Evolutionary conservation across 2,797 vertebrate species (phyloP).

Genomic region (Chrysocyon brachyurus): DNA sequence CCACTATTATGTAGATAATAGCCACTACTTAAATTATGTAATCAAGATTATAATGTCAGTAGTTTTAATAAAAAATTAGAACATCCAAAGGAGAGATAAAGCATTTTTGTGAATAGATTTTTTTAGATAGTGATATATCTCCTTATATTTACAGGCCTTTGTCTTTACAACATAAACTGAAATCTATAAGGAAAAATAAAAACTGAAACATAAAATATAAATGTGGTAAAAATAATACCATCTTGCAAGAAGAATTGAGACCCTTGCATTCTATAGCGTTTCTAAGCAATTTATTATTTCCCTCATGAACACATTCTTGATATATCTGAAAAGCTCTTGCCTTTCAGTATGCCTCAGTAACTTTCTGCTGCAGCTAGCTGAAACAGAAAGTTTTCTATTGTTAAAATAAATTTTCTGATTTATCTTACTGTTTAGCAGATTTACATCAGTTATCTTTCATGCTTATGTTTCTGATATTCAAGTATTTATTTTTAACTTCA

Average conservation of each 20-base stretch:
- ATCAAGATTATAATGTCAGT: background rate
- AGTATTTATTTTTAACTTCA: background rate
- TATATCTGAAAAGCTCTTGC: background rate
- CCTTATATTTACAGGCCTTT: background rate
- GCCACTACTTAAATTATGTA: background rate
- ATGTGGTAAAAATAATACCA: conserved; percentile 5
- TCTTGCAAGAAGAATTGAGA: background rate
- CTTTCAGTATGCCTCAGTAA: background rate
- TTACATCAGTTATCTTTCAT: background rate
- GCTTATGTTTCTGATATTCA: background rate
- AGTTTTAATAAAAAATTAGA: conserved; percentile 20
- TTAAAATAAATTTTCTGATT: conserved; percentile 16
- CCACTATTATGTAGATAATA: background rate
- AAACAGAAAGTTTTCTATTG: background rate
- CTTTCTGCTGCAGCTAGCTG: background rate
- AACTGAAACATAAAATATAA: background rate
- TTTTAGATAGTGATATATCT: background rate
- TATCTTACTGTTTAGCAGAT: background rate
- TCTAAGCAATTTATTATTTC: conserved; percentile 22
- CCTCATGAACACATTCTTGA: background rate
- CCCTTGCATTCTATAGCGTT: background rate
- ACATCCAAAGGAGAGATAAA: background rate
- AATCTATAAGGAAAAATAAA: conserved; percentile 30
- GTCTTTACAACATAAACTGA: background rate
- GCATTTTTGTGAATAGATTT: background rate